phyloP scores from a whole-genome alignment of 2,797 vertebrate genomes.

The Luscinia megarhynchos region DNA sequence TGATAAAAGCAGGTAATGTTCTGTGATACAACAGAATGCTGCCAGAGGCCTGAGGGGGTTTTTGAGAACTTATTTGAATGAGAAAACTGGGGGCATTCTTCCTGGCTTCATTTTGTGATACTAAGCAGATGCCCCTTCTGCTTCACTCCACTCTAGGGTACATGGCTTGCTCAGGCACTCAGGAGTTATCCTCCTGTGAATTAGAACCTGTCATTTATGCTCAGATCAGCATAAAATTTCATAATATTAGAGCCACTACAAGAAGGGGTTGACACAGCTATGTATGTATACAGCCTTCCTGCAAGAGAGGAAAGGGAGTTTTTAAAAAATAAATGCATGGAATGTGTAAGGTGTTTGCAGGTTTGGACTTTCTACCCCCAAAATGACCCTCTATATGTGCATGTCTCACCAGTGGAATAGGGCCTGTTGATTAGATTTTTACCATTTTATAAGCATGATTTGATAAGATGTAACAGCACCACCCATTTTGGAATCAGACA shows the following conservation, averaged over 20 bases:
- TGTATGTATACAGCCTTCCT: background rate
- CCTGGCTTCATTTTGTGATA: background rate
- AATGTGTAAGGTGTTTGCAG: background rate
- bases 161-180: background rate
- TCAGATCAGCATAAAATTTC: background rate
- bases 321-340: background rate
- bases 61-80: background rate
- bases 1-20: background rate
- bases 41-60: background rate
- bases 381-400: background rate
- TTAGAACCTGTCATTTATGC: background rate
- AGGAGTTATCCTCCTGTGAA: background rate
- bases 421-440: background rate
- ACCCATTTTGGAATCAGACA: background rate
- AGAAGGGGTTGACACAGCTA: background rate
- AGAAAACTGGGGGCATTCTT: background rate
- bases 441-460: background rate
- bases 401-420: background rate
- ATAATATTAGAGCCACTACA: background rate
- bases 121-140: background rate
- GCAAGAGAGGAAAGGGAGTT: background rate
- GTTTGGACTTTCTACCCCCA: background rate
- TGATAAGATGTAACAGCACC: background rate
- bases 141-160: background rate
- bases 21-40: background rate